Conservation (phyloP, 1,140 invertebrate genomes). For the Acromyrmex charruanus region DNA sequence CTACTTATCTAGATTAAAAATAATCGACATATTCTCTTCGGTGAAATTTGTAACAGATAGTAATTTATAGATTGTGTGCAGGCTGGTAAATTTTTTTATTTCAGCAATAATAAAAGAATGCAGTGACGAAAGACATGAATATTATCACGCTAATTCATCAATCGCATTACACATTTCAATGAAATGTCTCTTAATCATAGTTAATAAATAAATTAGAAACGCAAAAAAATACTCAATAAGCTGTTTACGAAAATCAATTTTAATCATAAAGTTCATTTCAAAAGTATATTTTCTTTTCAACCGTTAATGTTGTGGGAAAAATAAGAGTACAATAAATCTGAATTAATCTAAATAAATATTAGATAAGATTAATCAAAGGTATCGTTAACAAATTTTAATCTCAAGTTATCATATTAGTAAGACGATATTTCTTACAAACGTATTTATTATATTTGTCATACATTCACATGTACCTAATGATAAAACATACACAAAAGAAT, state of each 20-base stretch:
- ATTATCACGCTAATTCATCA: neutral
- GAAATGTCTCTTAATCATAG: neutral
- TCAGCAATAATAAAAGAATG: neutral
- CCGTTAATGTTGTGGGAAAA: neutral
- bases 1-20: constrained; percentile 9
- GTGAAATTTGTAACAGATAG: neutral
- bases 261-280: neutral
- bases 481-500: neutral
- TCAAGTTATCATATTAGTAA: neutral
- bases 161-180: neutral
- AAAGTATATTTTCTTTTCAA: neutral
- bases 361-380: neutral
- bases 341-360: neutral
- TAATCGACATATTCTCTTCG: neutral
- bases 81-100: neutral
- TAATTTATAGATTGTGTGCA: neutral
- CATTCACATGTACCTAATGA: neutral
- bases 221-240: neutral
- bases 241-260: neutral
- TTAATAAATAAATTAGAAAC: neutral
- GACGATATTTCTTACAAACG: neutral
- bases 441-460: neutral
- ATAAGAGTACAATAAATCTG: neutral
- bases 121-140: neutral
- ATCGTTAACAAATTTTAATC: neutral